These are phyloP conservation scores for Tinea pellionella DNA, from an alignment of 2,888 invertebrate genomes.

Conservation along the genomic window DNA sequence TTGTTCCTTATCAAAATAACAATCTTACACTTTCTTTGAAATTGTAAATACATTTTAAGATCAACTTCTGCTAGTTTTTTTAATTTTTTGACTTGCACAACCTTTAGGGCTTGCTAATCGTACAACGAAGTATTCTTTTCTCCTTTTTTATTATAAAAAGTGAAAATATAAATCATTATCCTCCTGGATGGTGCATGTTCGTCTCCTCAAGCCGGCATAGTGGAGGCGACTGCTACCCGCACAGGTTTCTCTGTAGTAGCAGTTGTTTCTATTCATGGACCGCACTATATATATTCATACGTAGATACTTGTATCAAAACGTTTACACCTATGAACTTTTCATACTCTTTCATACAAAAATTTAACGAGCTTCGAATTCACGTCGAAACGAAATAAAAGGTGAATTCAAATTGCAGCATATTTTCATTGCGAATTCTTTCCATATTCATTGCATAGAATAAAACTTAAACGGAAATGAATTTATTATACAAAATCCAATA, in stretches of 20 bases:
- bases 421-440: not conserved
- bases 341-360: not conserved
- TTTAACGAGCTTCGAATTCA: not conserved
- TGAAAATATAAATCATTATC: too few relatives aligned
- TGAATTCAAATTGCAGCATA: not conserved
- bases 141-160: too few relatives aligned
- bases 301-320: too few relatives aligned
- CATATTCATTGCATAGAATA: not conserved
- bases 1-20: conserved; percentile 39
- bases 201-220: too few relatives aligned
- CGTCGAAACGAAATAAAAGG: not conserved
- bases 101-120: not conserved
- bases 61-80: not conserved
- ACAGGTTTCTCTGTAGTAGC: too few relatives aligned
- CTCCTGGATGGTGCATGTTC: too few relatives aligned
- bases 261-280: too few relatives aligned
- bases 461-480: too few relatives aligned
- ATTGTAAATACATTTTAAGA: not conserved
- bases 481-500: too few relatives aligned
- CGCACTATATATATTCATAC: too few relatives aligned
- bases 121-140: not conserved
- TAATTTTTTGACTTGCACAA: not conserved
- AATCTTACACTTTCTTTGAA: conserved; percentile 30
- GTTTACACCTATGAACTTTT: not conserved
- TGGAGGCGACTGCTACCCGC: too few relatives aligned